phyloP scores from a whole-genome alignment of 2,113 vertebrate genomes.

The Todiramphus chloris region DNA sequence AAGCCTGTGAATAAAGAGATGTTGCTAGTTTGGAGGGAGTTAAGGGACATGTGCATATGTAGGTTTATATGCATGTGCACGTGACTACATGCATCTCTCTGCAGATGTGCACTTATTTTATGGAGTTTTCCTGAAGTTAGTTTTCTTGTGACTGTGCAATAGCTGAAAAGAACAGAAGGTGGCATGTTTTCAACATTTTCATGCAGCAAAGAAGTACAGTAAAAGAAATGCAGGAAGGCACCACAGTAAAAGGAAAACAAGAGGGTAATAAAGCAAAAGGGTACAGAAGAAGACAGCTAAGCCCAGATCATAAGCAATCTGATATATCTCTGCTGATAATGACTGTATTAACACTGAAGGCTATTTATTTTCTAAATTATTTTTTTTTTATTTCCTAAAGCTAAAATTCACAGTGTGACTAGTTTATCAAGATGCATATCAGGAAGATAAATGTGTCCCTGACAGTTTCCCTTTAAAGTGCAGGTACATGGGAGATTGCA shows the following conservation, averaged over 20 bases:
- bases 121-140: neutral
- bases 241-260: neutral
- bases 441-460: neutral
- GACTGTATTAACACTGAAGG: neutral
- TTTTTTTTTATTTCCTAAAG: neutral
- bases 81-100: neutral
- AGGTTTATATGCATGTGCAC: fast-evolving
- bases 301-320: neutral
- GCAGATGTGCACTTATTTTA: fast-evolving
- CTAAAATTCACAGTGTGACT: neutral
- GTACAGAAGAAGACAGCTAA: neutral
- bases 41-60: fast-evolving
- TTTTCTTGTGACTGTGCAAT: neutral
- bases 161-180: conserved; percentile 12
- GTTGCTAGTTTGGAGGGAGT: neutral
- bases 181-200: neutral
- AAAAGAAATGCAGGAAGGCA: neutral
- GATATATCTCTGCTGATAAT: neutral
- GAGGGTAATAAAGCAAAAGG: neutral
- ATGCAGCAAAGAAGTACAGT: neutral
- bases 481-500: fast-evolving
- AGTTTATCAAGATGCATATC: neutral
- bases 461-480: neutral
- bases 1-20: neutral
- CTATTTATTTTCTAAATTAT: neutral